Conservation (phyloP, 1,140 invertebrate genomes). For the Amyelois transitella region DNA sequence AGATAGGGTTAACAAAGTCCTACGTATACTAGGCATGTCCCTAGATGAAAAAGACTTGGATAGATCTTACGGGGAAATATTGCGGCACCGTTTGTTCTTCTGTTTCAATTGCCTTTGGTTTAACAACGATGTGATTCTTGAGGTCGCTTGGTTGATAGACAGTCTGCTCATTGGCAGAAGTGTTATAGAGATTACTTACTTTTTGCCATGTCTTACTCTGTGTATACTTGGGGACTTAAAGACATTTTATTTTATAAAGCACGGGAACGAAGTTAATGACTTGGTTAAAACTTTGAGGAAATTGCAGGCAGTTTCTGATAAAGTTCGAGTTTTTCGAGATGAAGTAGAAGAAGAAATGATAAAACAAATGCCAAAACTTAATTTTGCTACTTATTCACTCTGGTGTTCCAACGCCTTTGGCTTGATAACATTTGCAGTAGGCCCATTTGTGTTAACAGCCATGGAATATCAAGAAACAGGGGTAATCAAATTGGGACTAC, state of each 20-base stretch:
- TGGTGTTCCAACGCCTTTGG: slow-evolving; percentile 1
- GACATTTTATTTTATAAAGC: slow-evolving; percentile 13
- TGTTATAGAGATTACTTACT: slow-evolving; percentile 20
- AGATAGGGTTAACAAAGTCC: slow-evolving; percentile 11
- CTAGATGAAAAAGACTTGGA: slow-evolving; percentile 11
- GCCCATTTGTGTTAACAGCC: slow-evolving; percentile 15
- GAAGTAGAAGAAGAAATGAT: slow-evolving; percentile 7
- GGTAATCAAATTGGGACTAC: slow-evolving; percentile 20
- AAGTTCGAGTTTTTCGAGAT: not conserved
- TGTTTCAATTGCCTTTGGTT: slow-evolving; percentile 11
- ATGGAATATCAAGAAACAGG: slow-evolving; percentile 19
- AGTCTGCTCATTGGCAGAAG: slow-evolving; percentile 4
- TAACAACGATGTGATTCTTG: slow-evolving; percentile 5
- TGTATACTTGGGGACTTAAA: slow-evolving; percentile 18
- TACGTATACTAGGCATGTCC: slow-evolving; percentile 14
- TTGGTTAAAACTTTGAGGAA: slow-evolving; percentile 12
- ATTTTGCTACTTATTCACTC: slow-evolving; percentile 2
- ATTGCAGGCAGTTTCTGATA: not conserved
- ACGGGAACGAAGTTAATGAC: slow-evolving; percentile 14
- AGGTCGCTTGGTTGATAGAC: slow-evolving; percentile 15
- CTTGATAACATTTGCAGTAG: slow-evolving; percentile 16
- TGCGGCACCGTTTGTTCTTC: slow-evolving; percentile 13
- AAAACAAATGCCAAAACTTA: slow-evolving; percentile 6
- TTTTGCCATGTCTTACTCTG: slow-evolving; percentile 18
- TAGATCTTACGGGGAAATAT: slow-evolving; percentile 2